Evolutionary conservation across 2,888 invertebrate genomes (phyloP).

Genomic region (Hirtodrosophila confusa): DNA sequence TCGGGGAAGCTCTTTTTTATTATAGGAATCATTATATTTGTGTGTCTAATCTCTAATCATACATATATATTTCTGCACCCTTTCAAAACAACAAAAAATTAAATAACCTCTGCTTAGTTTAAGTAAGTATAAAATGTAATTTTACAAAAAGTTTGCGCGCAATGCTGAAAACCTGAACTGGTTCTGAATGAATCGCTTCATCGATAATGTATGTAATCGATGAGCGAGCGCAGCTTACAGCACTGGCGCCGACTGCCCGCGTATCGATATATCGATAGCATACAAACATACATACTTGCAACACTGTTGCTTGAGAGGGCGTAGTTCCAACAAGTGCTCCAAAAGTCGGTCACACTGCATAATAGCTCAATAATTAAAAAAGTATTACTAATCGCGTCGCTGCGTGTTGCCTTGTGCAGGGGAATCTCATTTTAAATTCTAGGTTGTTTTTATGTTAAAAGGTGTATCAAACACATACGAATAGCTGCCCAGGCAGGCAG

Average conservation of each 20-base stretch:
- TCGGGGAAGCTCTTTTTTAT: too few species aligned
- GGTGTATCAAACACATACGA: neutral
- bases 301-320: conserved; percentile 65
- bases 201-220: conserved; percentile 20
- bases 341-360: too few species aligned
- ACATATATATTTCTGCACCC: too few species aligned
- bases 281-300: conserved; percentile 17
- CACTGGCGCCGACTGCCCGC: neutral
- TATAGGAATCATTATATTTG: too few species aligned
- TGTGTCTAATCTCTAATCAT: too few species aligned
- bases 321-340: conserved; percentile 75
- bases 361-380: conserved; percentile 14
- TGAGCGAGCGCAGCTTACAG: neutral
- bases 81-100: too few species aligned
- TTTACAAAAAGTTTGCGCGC: neutral
- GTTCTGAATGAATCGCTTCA: conserved; percentile 10
- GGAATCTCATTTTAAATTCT: conserved; percentile 29
- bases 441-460: conserved; percentile 26
- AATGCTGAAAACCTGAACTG: neutral
- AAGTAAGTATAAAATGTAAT: too few species aligned
- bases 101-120: too few species aligned
- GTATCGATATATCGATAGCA: conserved; percentile 25
- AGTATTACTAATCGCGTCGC: conserved; percentile 56
- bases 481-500: conserved; percentile 27
- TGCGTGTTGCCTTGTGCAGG: conserved; percentile 35